Evolutionary conservation across 2,797 vertebrate species (phyloP), one percentile per base, ranked within the genome.

Genomic region (Tympanoctomys barrerae): DNA sequence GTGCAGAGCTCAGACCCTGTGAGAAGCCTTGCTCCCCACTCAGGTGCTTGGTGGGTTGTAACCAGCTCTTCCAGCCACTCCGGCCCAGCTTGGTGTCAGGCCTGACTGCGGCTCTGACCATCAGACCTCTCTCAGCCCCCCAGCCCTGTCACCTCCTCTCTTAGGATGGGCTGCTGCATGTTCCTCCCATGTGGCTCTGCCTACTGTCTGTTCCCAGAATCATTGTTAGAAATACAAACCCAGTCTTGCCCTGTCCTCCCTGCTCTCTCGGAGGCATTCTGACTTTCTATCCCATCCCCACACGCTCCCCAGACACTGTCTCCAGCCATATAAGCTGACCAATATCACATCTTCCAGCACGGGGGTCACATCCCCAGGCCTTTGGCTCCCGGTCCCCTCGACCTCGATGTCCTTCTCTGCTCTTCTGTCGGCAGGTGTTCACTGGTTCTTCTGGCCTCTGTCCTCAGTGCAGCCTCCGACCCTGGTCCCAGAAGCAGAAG

Each of bases 401-500:
- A 57, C 42, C 80, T 22, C 2, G 22, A 6, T 10, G 36, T 31
- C 68, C 36, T 24, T 57, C 83, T 87, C 73, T 59, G 78, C 46
- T 59, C 68, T 87, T 68, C 87, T 82, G 49, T 42, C 26, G 19
- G 11, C 82, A 22, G 39, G 36, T 2, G 36, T 91, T 61, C 57
- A 11, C 49, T 46, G 61, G 31, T 57, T 14, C 39, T 59, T 87
- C 26, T 31, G 49, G 22, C 62, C 71, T 33, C 57, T 26, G 75
- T 85, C 61, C 82, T 77, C 13, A 1, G 54, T 16, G 54, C 90
- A 46, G 18, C 52, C 64, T 54, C 54, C 64, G 75, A 31, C 64
- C 39, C n/a, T 26, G 88, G 59, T 36, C 75, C 73, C 66, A 77
- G 79, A 87, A 94, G 75, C 49, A 73, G 24, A 94, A 10, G 4